Conservation (phyloP, 2,888 invertebrate species). For the Eristalis arbustorum region DNA sequence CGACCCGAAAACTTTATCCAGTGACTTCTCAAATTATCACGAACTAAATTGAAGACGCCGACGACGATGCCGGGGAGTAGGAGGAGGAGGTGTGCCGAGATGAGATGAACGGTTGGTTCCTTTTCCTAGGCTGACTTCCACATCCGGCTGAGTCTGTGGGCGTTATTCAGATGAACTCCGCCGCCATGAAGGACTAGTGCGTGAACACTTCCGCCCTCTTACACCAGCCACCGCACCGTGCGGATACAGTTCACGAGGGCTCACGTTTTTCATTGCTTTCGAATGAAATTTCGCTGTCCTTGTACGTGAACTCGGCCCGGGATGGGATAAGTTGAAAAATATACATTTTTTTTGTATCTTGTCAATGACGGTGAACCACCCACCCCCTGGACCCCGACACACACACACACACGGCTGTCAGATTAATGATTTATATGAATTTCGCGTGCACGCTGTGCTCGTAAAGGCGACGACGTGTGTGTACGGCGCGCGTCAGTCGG, state of each 20-base stretch:
- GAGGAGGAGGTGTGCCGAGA: not conserved
- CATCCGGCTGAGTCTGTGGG: slow-evolving; percentile 10
- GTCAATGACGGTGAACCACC: not conserved
- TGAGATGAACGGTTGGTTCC: not conserved
- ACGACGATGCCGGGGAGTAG: not conserved
- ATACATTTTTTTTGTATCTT: slow-evolving; percentile 1
- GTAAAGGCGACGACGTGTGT: slow-evolving; percentile 12
- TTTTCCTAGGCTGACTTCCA: slow-evolving; percentile 37
- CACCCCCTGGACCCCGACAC: not conserved
- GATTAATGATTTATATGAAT: slow-evolving; percentile 50
- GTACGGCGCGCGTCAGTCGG: slow-evolving; percentile 9
- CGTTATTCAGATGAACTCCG: slow-evolving; percentile 29
- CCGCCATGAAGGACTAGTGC: not conserved
- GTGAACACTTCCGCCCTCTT: not conserved
- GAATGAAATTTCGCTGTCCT: slow-evolving; percentile 3
- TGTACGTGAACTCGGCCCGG: not conserved
- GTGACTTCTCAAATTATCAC: slow-evolving; percentile 66
- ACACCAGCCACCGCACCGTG: not conserved
- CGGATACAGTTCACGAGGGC: not conserved
- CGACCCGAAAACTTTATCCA: slow-evolving; percentile 66
- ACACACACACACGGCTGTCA: not conserved
- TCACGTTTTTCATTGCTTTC: slow-evolving; percentile 52
- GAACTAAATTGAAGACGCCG: slow-evolving; percentile 52
- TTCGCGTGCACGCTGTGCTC: slow-evolving; percentile 16
- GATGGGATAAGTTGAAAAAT: not conserved